Conservation (phyloP, 2,797 vertebrate genomes). For the Micrastur ruficollis region DNA sequence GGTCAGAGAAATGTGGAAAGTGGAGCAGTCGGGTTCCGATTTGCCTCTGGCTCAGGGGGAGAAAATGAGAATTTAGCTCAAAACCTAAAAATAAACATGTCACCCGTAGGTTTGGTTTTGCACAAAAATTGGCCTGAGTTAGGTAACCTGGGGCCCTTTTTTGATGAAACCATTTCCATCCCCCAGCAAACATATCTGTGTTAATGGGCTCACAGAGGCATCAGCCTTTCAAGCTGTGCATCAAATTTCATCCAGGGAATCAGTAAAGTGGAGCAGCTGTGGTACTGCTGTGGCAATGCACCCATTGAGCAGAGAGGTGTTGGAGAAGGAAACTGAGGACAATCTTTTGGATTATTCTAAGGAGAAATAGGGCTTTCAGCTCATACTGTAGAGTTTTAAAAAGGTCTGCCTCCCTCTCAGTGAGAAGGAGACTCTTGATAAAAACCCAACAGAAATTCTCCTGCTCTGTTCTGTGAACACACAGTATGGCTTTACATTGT, state of each 20-base stretch:
- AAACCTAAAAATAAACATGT: slow-evolving; percentile 31
- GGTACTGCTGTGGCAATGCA: neutral
- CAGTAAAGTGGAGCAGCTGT: neutral
- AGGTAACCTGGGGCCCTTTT: slow-evolving; percentile 1
- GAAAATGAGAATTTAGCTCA: slow-evolving; percentile 28
- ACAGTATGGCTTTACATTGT: neutral
- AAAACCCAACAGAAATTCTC: neutral
- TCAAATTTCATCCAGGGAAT: neutral
- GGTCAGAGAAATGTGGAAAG: slow-evolving; percentile 16
- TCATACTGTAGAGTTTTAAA: neutral
- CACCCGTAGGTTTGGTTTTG: neutral
- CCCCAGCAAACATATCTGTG: neutral
- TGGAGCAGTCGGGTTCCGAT: neutral
- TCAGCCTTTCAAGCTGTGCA: neutral
- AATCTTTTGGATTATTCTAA: neutral
- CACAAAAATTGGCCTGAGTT: neutral
- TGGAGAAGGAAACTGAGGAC: neutral
- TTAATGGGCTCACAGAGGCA: neutral
- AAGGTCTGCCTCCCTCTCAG: neutral
- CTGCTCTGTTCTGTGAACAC: neutral
- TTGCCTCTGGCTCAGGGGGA: neutral
- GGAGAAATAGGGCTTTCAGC: neutral
- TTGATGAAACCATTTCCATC: neutral
- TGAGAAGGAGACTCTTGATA: neutral
- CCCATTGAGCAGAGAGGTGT: neutral